Conservation (phyloP, 1,140 invertebrate genomes). For the Halictus rubicundus region DNA sequence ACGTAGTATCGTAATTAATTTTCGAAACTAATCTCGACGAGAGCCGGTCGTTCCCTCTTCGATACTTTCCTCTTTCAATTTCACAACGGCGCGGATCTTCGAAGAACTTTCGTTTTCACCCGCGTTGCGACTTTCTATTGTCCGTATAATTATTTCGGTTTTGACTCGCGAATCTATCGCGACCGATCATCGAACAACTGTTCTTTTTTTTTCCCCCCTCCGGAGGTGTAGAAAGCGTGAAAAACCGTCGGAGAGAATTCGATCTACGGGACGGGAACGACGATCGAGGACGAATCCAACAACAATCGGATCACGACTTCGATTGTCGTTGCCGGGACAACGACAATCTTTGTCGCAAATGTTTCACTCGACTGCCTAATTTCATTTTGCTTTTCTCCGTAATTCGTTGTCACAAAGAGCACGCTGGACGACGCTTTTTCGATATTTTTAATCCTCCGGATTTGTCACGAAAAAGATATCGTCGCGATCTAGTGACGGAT, state of each 20-base stretch:
- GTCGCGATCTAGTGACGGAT: too few species aligned
- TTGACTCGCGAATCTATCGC: constrained; percentile 6
- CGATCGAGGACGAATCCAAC: neutral
- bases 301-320: constrained; percentile 37
- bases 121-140: constrained; percentile 26
- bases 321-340: constrained; percentile 13
- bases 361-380: too few species aligned
- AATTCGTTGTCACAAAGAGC: too few species aligned
- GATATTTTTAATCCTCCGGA: too few species aligned
- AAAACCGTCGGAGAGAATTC: constrained; percentile 23
- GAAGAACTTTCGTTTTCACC: constrained; percentile 25
- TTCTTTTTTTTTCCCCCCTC: neutral
- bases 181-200: constrained; percentile 18
- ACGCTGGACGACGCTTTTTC: too few species aligned
- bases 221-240: constrained; percentile 43
- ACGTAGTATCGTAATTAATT: neutral
- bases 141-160: constrained; percentile 23
- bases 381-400: too few species aligned
- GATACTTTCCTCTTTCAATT: constrained; percentile 22
- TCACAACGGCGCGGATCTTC: neutral
- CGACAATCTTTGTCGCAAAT: too few species aligned
- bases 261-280: neutral
- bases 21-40: constrained; percentile 9
- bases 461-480: too few species aligned
- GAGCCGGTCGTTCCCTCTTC: constrained; percentile 1